phyloP scores from a whole-genome alignment of 2,888 invertebrate species.

The Xanthia icteritia region DNA sequence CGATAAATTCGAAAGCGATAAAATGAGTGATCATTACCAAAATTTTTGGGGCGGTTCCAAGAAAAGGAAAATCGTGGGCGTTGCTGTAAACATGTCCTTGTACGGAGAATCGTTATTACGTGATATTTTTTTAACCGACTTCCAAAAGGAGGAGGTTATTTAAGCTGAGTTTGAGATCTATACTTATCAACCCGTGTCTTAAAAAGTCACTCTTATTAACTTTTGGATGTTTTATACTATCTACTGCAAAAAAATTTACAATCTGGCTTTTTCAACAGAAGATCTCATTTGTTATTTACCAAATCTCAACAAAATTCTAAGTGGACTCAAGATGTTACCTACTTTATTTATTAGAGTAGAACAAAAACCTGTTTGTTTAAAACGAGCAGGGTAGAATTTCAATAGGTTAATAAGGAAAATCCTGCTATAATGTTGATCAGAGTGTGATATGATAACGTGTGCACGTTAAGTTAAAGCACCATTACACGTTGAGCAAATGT shows the following conservation, averaged over 20 bases:
- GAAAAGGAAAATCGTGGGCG: conserved; percentile 5
- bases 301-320: conserved; percentile 10
- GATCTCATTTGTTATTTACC: conserved; percentile 11
- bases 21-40: conserved; percentile 9
- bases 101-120: not conserved
- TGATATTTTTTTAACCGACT: not conserved
- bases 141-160: not conserved
- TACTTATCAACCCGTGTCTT: not conserved
- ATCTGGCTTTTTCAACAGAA: not conserved
- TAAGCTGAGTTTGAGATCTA: conserved; percentile 1
- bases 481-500: conserved; percentile 46
- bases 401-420: conserved; percentile 56
- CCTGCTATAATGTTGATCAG: conserved; percentile 37
- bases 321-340: not conserved
- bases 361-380: conserved; percentile 31
- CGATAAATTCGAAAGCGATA: conserved; percentile 18
- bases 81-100: conserved; percentile 15
- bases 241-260: not conserved
- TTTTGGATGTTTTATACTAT: not conserved
- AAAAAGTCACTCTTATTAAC: conserved; percentile 7
- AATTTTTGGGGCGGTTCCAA: conserved; percentile 10
- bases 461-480: conserved; percentile 17
- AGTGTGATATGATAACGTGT: conserved; percentile 29
- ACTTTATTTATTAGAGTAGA: conserved; percentile 9
- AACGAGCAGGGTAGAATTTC: conserved; percentile 18